Evolutionary conservation across 2,113 vertebrate species (phyloP), one percentile per base, ranked within the genome.

Genomic region (Pholis gunnellus): DNA sequence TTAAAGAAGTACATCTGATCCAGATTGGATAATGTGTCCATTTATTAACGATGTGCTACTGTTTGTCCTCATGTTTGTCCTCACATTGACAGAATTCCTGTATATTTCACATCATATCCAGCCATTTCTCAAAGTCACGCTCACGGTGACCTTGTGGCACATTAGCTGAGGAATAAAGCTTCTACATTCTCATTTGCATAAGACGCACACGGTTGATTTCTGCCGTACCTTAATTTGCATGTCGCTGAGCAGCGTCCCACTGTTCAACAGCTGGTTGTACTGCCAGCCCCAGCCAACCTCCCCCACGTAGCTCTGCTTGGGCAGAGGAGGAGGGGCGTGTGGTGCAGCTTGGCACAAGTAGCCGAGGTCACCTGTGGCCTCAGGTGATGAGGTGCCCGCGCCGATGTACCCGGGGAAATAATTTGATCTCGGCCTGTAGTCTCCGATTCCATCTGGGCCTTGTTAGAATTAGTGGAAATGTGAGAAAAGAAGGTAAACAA

Each of bases 401-500:
- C 96, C 95, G 6, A 92, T 67, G 40, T 90, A 95, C 4, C 1
- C 56, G 15, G 65, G 75, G 20, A 87, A 89, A 75, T 94, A 93
- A 73, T 86, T 69, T 13, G 87, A 72, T 89, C 89, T 96, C 4
- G 94, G 72, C 65, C 93, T 90, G 82, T 96, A 94, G 86, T 97
- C 92, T 46, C 85, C 78, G 10, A 89, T 68, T 40, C 93, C 95
- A 89, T 95, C 95, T 44, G 96, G 95, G 46, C 96, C 96, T 97
- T 48, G 17, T 82, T 34, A 68, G 54, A 81, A 69, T 20, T 9
- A 57, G 27, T 14, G 57, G n/a, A 22, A 1, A 25, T 50, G 48
- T 31, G 25, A 76, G 44, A 46, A 76, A 72, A 61, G 42, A 70
- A 74, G 36, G 6, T 22, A 6, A 20, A 52, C 5, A 20, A 29